phyloP scores from a whole-genome alignment of 2,797 vertebrate genomes.

The Danio choprae region DNA sequence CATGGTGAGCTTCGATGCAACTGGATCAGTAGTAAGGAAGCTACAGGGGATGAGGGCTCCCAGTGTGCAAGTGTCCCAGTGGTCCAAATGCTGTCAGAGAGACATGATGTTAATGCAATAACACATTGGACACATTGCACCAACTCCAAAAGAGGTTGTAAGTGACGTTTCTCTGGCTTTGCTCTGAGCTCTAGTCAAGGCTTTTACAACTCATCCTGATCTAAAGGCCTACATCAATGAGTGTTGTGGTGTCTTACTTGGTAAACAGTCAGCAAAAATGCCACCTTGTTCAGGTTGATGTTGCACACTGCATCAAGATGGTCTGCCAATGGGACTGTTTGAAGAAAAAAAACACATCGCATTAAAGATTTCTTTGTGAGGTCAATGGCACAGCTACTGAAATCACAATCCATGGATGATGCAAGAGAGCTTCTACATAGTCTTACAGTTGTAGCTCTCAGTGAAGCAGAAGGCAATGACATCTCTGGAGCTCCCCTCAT shows the following conservation, averaged over 20 bases:
- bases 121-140: conserved; percentile 9
- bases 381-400: conserved; percentile 3
- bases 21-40: too few relatives aligned
- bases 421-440: too few relatives aligned
- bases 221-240: neutral
- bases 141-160: conserved; percentile 2
- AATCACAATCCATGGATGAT: conserved; percentile 3
- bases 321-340: conserved; percentile 5
- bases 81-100: conserved; percentile 53
- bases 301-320: conserved; percentile 14
- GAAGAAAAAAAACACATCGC: neutral
- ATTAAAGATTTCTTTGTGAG: conserved; percentile 1
- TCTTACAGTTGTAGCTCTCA: too few relatives aligned
- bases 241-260: too few relatives aligned
- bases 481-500: too few relatives aligned
- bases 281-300: conserved; percentile 10
- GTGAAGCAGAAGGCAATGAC: too few relatives aligned
- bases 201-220: neutral
- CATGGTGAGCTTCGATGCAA: too few relatives aligned
- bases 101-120: conserved; percentile 37
- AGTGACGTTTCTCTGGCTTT: conserved; percentile 37
- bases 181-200: conserved; percentile 21
- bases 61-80: too few relatives aligned
- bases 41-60: too few relatives aligned
- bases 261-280: neutral